A percentile compares a stretch with the other conserved stretches of the same genome.
Evolutionary conservation across 2,888 invertebrate genomes (phyloP).

Genomic region (Heteromyza rotundicornis): DNA sequence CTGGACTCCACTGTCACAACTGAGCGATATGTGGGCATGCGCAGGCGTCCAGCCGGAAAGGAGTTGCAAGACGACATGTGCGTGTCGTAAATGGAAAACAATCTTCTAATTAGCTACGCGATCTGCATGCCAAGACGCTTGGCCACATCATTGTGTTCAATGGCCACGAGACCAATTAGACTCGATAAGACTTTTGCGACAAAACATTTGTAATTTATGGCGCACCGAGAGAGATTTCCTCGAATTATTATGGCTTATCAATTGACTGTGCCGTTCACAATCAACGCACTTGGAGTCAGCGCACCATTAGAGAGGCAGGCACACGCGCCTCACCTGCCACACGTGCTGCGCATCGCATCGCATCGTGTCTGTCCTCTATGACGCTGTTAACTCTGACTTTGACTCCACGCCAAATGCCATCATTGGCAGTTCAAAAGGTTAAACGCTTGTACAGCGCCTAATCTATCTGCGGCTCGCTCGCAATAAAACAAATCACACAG

Average conservation of each 20-base stretch:
- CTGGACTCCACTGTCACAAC: neutral
- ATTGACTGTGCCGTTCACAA: neutral
- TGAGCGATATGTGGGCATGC: neutral
- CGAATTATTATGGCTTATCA: neutral
- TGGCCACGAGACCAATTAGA: neutral
- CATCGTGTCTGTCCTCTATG: neutral
- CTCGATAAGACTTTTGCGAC: constrained; percentile 12
- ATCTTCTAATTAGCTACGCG: constrained; percentile 61
- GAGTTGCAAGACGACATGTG: neutral
- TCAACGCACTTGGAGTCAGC: neutral
- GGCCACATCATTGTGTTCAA: neutral
- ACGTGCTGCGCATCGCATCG: neutral
- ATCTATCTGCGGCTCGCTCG: neutral
- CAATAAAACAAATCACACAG: neutral
- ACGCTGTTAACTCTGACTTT: neutral
- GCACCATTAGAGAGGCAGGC: constrained; percentile 13
- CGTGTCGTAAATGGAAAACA: constrained; percentile 34
- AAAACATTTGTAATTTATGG: constrained; percentile 27
- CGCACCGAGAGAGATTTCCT: constrained; percentile 9
- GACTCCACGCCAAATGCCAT: neutral
- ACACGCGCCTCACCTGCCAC: neutral
- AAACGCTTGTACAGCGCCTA: constrained; percentile 38
- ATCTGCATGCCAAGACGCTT: constrained; percentile 48
- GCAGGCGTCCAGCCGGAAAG: neutral
- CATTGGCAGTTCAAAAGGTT: constrained; percentile 51